Evolutionary conservation across 2,113 vertebrate genomes (phyloP).

Genomic region (Amazona guildingii): DNA sequence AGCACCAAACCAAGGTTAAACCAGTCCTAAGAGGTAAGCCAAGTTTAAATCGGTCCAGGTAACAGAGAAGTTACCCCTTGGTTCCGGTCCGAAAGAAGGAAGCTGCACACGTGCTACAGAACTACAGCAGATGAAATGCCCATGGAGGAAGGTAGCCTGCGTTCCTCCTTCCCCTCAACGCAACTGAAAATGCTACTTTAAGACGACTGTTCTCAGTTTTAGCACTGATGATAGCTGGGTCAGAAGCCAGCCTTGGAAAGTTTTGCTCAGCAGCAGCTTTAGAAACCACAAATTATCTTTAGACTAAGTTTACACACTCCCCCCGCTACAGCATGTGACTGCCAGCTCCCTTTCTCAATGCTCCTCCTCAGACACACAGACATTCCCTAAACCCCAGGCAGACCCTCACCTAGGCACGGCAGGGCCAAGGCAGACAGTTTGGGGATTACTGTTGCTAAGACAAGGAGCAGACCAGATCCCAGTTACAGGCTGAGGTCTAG

Average conservation of each 20-base stretch:
- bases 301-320: neutral
- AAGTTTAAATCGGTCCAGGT: neutral
- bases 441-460: neutral
- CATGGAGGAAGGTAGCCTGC: neutral
- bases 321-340: neutral
- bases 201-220: constrained; percentile 23
- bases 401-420: neutral
- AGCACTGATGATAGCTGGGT: constrained; percentile 17
- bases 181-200: constrained; percentile 28
- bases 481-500: neutral
- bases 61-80: rapidly evolving
- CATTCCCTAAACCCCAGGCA: neutral
- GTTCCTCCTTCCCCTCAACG: neutral
- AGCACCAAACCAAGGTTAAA: neutral
- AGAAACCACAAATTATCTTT: constrained; percentile 62
- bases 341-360: neutral
- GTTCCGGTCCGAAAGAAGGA: rapidly evolving
- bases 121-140: neutral
- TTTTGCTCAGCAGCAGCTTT: constrained; percentile 68
- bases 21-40: neutral
- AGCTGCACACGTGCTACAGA: rapidly evolving
- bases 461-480: neutral
- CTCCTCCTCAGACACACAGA: neutral
- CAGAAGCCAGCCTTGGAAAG: constrained; percentile 56
- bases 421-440: neutral